Evolutionary conservation across 2,113 vertebrate genomes (phyloP).

Genomic region (Brienomyrus brachyistius): DNA sequence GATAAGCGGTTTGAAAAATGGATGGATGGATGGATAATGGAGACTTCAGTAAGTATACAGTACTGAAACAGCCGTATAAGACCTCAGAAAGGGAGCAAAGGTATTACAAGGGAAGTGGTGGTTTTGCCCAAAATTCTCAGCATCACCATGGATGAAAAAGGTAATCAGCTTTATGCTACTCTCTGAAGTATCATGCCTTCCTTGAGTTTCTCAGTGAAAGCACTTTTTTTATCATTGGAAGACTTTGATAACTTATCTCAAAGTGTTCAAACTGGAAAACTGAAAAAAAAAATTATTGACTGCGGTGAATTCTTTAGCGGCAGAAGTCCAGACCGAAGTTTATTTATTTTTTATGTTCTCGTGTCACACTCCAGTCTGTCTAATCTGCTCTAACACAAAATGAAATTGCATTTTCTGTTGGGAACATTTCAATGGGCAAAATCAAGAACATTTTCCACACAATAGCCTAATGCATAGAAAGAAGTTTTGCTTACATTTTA

Average conservation of each 20-base stretch:
- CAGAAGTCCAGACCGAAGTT: neutral
- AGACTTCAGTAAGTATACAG: neutral
- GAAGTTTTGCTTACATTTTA: neutral
- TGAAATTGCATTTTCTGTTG: neutral
- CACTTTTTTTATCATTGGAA: conserved; percentile 3
- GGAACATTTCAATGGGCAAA: neutral
- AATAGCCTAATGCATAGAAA: neutral
- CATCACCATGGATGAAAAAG: neutral
- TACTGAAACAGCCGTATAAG: neutral
- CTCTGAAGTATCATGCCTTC: neutral
- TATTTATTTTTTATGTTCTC: conserved; percentile 6
- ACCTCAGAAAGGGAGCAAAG: neutral
- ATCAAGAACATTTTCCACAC: neutral
- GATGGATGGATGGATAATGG: neutral
- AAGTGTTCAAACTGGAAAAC: neutral
- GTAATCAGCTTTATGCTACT: neutral
- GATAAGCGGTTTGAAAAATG: too few species aligned
- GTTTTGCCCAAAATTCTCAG: neutral
- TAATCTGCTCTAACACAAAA: neutral
- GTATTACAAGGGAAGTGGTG: neutral
- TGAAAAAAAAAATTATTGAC: neutral
- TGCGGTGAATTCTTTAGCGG: neutral
- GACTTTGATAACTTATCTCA: conserved; percentile 11
- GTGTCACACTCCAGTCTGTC: neutral
- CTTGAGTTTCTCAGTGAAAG: neutral